Conservation (phyloP, 2,113 vertebrate species). For the Diadophis punctatus region DNA sequence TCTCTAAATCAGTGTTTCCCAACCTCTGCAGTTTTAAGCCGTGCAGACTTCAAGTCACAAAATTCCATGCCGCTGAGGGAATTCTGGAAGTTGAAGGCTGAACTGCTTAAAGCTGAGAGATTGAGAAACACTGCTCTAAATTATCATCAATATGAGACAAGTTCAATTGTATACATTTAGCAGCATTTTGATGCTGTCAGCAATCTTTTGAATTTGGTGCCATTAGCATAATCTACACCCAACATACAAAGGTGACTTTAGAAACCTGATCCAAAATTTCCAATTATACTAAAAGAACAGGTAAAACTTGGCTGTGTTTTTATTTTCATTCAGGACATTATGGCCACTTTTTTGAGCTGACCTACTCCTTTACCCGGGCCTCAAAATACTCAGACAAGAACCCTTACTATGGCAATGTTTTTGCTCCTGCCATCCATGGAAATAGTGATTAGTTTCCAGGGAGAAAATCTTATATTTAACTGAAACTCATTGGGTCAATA, state of each 20-base stretch:
- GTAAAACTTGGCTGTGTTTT: neutral
- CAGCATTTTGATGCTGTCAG: neutral
- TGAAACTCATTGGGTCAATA: slow-evolving; percentile 29
- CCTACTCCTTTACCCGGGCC: slow-evolving; percentile 33
- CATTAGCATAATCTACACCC: neutral
- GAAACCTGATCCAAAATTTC: neutral
- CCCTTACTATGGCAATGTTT: slow-evolving; percentile 41
- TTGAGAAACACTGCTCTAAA: neutral
- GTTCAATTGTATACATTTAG: slow-evolving; percentile 23
- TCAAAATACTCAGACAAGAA: slow-evolving; percentile 26
- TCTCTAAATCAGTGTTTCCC: neutral
- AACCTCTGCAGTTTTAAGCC: neutral
- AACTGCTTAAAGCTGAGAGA: neutral
- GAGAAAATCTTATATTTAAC: slow-evolving; percentile 45
- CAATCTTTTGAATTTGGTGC: neutral
- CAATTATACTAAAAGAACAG: slow-evolving; percentile 5
- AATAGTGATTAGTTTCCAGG: slow-evolving; percentile 48
- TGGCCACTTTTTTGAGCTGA: slow-evolving; percentile 40
- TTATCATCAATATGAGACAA: neutral
- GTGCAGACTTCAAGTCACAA: neutral
- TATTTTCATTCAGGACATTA: neutral
- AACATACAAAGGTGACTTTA: rapidly evolving
- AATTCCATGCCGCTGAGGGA: neutral
- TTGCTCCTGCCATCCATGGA: slow-evolving; percentile 33
- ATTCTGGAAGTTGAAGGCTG: neutral